These are phyloP conservation scores for Imbricaverruca yamaguchii DNA, from an alignment of 2,888 invertebrate genomes.

Conservation along the genomic window DNA sequence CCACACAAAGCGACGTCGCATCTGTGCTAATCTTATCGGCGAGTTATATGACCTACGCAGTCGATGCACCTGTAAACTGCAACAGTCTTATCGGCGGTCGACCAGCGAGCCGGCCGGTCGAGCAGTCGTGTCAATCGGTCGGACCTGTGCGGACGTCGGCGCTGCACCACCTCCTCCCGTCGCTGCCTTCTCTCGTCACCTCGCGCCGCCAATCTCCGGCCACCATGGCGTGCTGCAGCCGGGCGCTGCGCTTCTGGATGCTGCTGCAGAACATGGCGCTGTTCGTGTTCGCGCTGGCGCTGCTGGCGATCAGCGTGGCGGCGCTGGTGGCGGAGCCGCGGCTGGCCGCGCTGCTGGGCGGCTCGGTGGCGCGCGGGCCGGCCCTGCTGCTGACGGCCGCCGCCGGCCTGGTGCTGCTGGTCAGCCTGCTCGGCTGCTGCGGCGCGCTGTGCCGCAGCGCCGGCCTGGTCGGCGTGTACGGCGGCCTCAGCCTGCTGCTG, in stretches of 20 bases:
- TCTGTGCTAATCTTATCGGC: constrained; percentile 1
- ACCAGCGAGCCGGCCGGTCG: too few species aligned
- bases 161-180: too few species aligned
- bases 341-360: neutral
- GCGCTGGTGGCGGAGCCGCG: neutral
- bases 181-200: too few species aligned
- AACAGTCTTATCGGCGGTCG: too few species aligned
- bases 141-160: too few species aligned
- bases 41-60: too few species aligned
- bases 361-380: neutral
- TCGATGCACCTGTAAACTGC: too few species aligned
- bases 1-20: neutral
- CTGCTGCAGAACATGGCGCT: neutral
- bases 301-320: neutral
- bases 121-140: too few species aligned
- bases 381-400: neutral
- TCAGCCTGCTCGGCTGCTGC: constrained; percentile 5
- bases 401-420: neutral
- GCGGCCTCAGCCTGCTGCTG: constrained; percentile 74
- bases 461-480: constrained; percentile 49
- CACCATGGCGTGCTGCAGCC: neutral
- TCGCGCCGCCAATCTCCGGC: too few species aligned
- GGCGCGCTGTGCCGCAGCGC: neutral
- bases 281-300: neutral
- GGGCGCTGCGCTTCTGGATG: neutral